Evolutionary conservation across 2,888 invertebrate species (phyloP).

Genomic region (Orthosia gothica): DNA sequence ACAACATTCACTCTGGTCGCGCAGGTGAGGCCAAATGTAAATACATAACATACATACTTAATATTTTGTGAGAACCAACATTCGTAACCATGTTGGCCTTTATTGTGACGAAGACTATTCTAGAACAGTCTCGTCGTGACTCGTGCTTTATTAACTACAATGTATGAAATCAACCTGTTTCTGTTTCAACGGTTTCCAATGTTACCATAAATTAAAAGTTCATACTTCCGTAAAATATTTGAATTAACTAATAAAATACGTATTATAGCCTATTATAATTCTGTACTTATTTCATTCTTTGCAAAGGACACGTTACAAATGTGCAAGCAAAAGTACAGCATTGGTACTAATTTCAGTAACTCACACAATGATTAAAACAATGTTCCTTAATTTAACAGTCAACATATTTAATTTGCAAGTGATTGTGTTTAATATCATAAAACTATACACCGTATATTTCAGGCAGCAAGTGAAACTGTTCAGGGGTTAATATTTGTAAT

Average conservation of each 20-base stretch:
- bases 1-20: conserved; percentile 29
- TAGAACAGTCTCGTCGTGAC: neutral
- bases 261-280: conserved; percentile 15
- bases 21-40: conserved; percentile 31
- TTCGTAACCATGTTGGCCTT: conserved; percentile 1
- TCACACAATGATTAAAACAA: conserved; percentile 22
- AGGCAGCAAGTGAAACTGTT: neutral
- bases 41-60: conserved; percentile 34
- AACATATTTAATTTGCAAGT: neutral
- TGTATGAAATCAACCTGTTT: conserved; percentile 31
- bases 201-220: conserved; percentile 27
- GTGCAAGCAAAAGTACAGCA: conserved; percentile 7
- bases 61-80: conserved; percentile 25
- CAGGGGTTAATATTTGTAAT: neutral
- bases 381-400: neutral
- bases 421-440: conserved; percentile 13
- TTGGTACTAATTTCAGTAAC: conserved; percentile 11
- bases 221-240: conserved; percentile 45
- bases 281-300: conserved; percentile 30
- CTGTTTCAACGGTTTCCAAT: neutral
- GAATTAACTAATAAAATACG: conserved; percentile 52
- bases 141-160: conserved; percentile 5
- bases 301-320: neutral
- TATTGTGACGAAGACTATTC: neutral
- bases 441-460: neutral